phyloP scores from a whole-genome alignment of 2,888 invertebrate species.

The Nasonovia ribisnigri region DNA sequence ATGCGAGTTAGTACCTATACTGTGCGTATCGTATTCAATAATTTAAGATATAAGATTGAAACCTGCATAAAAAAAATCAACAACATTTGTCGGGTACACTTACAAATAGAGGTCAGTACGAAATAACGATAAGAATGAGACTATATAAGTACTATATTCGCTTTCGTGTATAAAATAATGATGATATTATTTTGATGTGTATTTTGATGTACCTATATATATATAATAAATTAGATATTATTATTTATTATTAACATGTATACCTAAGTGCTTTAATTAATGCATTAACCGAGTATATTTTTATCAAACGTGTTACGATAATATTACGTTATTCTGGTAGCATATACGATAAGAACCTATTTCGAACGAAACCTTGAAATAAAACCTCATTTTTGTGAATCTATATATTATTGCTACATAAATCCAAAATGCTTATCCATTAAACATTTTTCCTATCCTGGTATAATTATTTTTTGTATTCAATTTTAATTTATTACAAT shows the following conservation, averaged over 20 bases:
- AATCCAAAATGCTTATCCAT: background rate
- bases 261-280: no score
- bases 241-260: background rate
- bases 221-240: background rate
- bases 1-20: background rate
- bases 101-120: constrained; percentile 20
- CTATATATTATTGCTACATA: background rate
- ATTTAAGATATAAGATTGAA: background rate
- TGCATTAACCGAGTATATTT: no score
- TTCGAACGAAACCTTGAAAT: background rate
- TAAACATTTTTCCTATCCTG: background rate
- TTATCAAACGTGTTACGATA: background rate
- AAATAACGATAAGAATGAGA: constrained; percentile 32
- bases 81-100: background rate
- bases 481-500: background rate
- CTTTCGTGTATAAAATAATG: background rate
- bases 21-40: background rate
- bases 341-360: background rate
- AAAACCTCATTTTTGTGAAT: background rate
- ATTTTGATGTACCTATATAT: background rate
- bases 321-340: background rate
- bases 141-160: background rate
- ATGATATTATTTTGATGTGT: background rate
- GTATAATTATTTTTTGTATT: background rate
- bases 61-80: background rate